Evolutionary conservation across 64 coral and sea anemone genomes (phyloP).

Genomic region (Porites australiensis): DNA sequence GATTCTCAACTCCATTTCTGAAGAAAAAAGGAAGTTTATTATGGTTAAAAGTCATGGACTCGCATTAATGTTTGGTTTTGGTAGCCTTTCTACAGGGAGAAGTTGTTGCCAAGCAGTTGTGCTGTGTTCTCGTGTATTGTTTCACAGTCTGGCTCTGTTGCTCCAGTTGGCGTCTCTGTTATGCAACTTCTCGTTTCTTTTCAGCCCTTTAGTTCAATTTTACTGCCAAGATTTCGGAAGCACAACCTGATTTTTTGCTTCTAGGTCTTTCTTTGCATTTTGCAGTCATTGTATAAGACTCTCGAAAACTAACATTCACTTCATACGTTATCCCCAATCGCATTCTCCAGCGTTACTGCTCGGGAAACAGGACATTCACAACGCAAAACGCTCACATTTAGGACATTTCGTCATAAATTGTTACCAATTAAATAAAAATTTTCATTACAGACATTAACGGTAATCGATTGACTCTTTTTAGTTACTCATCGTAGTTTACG

Average conservation of each 20-base stretch:
- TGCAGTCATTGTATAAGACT: background rate
- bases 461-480: too few species aligned
- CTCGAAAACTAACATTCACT: background rate
- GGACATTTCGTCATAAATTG: background rate
- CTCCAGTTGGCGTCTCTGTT: background rate
- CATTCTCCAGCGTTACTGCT: background rate
- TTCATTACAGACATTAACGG: background rate
- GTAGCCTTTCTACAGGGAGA: background rate
- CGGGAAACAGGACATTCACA: background rate
- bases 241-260: background rate
- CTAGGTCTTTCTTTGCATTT: background rate
- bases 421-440: background rate
- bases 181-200: background rate
- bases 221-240: background rate
- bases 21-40: background rate
- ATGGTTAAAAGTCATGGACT: background rate
- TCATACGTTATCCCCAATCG: too few species aligned
- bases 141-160: background rate
- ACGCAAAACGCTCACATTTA: background rate
- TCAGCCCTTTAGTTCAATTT: background rate
- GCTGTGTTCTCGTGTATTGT: background rate
- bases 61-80: background rate
- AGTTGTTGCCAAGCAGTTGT: background rate
- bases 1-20: slow-evolving; percentile 12
- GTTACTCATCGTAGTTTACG: background rate